Evolutionary conservation across 2,888 invertebrate species (phyloP).

Genomic region (Lasioglossum lativentre): DNA sequence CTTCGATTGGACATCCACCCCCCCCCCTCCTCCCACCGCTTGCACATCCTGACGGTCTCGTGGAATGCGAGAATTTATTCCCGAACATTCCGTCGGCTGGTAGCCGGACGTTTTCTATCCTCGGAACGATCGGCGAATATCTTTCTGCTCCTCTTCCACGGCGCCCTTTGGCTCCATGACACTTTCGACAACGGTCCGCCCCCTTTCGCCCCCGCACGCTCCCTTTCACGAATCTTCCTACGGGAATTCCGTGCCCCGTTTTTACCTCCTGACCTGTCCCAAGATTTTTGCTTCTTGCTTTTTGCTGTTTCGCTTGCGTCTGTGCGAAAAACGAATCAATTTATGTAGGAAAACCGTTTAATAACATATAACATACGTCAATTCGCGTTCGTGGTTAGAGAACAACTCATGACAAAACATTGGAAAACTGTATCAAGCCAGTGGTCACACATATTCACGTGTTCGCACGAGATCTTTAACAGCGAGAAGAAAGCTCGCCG

Average conservation of each 20-base stretch:
- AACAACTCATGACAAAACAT: too few relatives aligned
- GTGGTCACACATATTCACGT: too few relatives aligned
- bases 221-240: background rate
- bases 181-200: conserved; percentile 30
- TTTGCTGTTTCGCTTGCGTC: background rate
- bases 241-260: background rate
- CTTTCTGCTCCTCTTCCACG: background rate
- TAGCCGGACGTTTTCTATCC: conserved; percentile 59
- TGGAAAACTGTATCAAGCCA: too few relatives aligned
- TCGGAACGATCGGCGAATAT: conserved; percentile 30
- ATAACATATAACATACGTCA: too few relatives aligned
- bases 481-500: too few relatives aligned
- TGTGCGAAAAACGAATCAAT: too few relatives aligned
- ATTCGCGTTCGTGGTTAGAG: too few relatives aligned
- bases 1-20: conserved; percentile 64
- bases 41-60: conserved; percentile 21
- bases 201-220: background rate
- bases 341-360: too few relatives aligned
- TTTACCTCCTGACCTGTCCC: background rate
- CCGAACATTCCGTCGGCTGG: conserved; percentile 62
- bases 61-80: conserved; percentile 74
- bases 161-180: conserved; percentile 5
- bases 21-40: background rate
- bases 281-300: background rate
- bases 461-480: too few relatives aligned